These are phyloP conservation scores for Chloebia gouldiae DNA, from an alignment of 2,113 vertebrate genomes.

Conservation along the genomic window DNA sequence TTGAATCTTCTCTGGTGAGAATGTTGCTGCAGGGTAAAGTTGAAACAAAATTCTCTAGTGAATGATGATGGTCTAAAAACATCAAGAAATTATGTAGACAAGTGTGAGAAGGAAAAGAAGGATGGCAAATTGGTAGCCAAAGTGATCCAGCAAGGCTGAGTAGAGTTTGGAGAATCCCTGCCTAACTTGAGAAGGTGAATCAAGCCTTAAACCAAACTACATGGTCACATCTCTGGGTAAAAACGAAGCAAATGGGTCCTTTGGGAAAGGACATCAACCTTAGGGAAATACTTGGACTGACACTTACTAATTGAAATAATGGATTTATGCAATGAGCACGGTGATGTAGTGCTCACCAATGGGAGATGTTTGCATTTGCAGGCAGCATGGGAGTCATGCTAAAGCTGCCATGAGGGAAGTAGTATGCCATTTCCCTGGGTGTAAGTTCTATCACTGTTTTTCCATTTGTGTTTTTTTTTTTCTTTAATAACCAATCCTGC, in stretches of 20 bases:
- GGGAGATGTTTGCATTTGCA: background rate
- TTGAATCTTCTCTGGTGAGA: background rate
- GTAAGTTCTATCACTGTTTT: background rate
- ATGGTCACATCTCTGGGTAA: background rate
- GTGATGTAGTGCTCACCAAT: background rate
- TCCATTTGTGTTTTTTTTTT: background rate
- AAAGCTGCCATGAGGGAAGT: background rate
- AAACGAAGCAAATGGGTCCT: background rate
- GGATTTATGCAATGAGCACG: background rate
- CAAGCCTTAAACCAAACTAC: background rate
- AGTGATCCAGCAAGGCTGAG: background rate
- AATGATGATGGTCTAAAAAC: background rate
- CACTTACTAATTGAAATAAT: background rate
- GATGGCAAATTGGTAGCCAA: background rate
- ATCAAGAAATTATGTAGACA: background rate
- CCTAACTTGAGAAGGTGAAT: background rate
- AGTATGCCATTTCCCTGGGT: background rate
- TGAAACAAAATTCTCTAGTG: background rate
- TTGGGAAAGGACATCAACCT: background rate
- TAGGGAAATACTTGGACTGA: background rate
- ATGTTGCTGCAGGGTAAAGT: background rate
- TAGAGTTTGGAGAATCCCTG: background rate
- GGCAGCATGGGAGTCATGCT: background rate
- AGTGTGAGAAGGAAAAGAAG: background rate
- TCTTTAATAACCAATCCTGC: background rate